Conservation (phyloP, 1,140 invertebrate species). For the Triops cancriformis region DNA sequence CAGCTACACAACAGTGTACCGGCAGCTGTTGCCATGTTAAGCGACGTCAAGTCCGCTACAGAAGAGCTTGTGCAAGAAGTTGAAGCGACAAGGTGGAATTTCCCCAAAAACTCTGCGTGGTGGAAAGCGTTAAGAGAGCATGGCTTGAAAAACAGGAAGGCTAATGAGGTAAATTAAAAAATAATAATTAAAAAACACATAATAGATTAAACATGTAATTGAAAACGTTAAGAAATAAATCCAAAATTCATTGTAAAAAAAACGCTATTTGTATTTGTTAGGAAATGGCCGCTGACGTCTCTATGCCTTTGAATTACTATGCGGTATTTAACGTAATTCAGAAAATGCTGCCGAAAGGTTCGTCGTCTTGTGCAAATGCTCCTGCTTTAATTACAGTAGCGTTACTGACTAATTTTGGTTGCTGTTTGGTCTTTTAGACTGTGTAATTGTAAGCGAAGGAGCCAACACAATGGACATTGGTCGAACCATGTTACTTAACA, state of each 20-base stretch:
- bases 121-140: conserved; percentile 49
- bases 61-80: conserved; percentile 46
- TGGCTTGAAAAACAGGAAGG: conserved; percentile 49
- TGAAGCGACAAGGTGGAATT: conserved; percentile 37
- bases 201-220: no score
- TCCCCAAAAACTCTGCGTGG: conserved; percentile 46
- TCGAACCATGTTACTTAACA: conserved; percentile 73
- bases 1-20: conserved; percentile 83
- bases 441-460: conserved; percentile 92
- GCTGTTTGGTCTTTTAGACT: conserved; percentile 49
- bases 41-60: conserved; percentile 64
- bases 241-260: conserved; percentile 22
- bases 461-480: conserved; percentile 99
- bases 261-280: conserved; percentile 35
- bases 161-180: conserved; percentile 44
- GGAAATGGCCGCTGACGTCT: conserved; percentile 52
- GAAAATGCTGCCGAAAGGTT: conserved; percentile 54
- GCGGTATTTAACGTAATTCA: conserved; percentile 75
- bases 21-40: conserved; percentile 62
- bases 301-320: conserved; percentile 86
- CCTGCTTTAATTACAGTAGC: conserved; percentile 17
- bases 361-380: conserved; percentile 26
- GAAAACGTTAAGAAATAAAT: no score
- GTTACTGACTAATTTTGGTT: background rate
- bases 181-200: background rate